These are phyloP conservation scores for Suillia variegata DNA, from an alignment of 2,888 invertebrate genomes.

Conservation along the genomic window DNA sequence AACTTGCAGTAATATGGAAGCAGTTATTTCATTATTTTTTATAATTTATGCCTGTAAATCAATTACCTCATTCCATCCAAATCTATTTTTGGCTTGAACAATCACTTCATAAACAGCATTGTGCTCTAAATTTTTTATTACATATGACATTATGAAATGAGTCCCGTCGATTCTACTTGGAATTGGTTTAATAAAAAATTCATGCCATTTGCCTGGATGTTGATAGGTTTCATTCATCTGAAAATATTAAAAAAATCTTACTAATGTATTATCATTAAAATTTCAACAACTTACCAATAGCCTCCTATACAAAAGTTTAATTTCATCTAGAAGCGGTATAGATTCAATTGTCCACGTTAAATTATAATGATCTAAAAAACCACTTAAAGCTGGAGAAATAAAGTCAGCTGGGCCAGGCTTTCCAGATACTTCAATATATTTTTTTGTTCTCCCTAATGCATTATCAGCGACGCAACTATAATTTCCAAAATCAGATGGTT, in stretches of 20 bases:
- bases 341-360: slow-evolving; percentile 72
- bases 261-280: not conserved
- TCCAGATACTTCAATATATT: slow-evolving; percentile 70
- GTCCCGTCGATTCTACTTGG: slow-evolving; percentile 56
- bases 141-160: slow-evolving; percentile 68
- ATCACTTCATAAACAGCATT: slow-evolving; percentile 75
- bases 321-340: slow-evolving; percentile 69
- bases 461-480: slow-evolving; percentile 66
- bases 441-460: slow-evolving; percentile 64
- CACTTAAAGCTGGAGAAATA: slow-evolving; percentile 67
- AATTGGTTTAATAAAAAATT: slow-evolving; percentile 61
- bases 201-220: slow-evolving; percentile 75
- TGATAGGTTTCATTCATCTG: slow-evolving; percentile 76
- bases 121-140: slow-evolving; percentile 68
- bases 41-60: no score
- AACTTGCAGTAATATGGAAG: no score
- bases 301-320: slow-evolving; percentile 68
- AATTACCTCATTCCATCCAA: slow-evolving; percentile 76
- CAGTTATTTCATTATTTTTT: no score
- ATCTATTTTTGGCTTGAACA: slow-evolving; percentile 76
- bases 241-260: slow-evolving; percentile 26
- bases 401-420: slow-evolving; percentile 70
- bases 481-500: slow-evolving; percentile 69
- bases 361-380: slow-evolving; percentile 68
- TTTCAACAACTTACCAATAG: slow-evolving; percentile 65